phyloP scores from a whole-genome alignment of 2,113 vertebrate genomes.

The Stegastes partitus region DNA sequence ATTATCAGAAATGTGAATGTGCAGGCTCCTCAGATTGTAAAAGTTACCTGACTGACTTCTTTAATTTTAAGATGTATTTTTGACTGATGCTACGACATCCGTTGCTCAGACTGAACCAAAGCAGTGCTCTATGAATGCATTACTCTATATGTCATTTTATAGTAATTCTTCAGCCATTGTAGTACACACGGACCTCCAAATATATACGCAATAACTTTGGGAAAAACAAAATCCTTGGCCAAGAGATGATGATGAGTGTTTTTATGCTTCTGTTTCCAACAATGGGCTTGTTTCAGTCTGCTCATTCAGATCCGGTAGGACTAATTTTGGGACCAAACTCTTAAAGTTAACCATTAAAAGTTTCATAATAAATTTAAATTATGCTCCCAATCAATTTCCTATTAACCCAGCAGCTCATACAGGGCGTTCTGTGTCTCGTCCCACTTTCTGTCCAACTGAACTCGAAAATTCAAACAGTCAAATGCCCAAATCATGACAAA shows the following conservation, averaged over 20 bases:
- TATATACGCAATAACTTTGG: neutral
- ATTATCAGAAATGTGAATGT: slow-evolving; percentile 7
- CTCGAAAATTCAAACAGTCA: slow-evolving; percentile 27
- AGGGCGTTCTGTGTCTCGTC: neutral
- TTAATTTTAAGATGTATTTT: neutral
- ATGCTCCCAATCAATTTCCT: slow-evolving; percentile 36
- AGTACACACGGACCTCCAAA: neutral
- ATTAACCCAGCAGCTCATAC: slow-evolving; percentile 37
- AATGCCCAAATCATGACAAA: slow-evolving; percentile 34
- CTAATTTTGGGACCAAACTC: slow-evolving; percentile 14
- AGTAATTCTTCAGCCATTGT: neutral
- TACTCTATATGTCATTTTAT: neutral
- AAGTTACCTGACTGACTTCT: slow-evolving; percentile 13
- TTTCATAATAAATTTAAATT: slow-evolving; percentile 33
- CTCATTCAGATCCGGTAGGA: neutral
- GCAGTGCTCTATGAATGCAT: neutral
- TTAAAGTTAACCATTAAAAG: slow-evolving; percentile 24
- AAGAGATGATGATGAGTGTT: neutral
- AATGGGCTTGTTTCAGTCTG: neutral
- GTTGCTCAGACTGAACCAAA: slow-evolving; percentile 7
- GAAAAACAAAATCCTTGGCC: neutral
- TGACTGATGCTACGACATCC: neutral
- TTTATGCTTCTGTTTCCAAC: neutral
- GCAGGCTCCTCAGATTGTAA: neutral
- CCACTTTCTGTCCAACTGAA: neutral